Percentiles rank a stretch among this genome's conserved stretches.
These are phyloP conservation scores for Malurus elegans DNA, from an alignment of 2,113 vertebrate genomes.

Conservation along the genomic window DNA sequence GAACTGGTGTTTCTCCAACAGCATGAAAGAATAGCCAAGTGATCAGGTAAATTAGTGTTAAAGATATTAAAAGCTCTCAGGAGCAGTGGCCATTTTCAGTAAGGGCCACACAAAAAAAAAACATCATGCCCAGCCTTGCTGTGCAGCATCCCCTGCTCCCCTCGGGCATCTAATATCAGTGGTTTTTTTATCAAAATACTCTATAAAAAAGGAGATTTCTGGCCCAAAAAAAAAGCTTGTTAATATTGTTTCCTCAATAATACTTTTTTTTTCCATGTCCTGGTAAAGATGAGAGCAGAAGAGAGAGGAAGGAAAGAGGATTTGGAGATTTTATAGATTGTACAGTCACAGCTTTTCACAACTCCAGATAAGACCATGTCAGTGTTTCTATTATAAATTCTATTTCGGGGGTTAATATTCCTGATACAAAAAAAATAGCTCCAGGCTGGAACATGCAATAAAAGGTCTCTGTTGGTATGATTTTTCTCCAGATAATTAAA, in stretches of 20 bases:
- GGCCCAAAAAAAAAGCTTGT: neutral
- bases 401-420: conserved; percentile 9
- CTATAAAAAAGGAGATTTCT: neutral
- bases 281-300: neutral
- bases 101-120: neutral
- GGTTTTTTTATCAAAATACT: neutral
- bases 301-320: neutral
- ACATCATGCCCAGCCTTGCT: fast-evolving
- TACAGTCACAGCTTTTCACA: neutral
- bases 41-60: neutral
- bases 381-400: conserved; percentile 20
- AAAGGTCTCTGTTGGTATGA: conserved; percentile 21
- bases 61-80: neutral
- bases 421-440: neutral
- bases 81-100: neutral
- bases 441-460: conserved; percentile 23
- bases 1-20: conserved; percentile 38
- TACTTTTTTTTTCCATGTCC: neutral
- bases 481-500: conserved; percentile 64
- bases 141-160: neutral
- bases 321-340: neutral
- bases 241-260: neutral
- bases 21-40: neutral
- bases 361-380: conserved; percentile 2
- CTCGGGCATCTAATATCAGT: neutral